Percentiles rank a stretch among this genome's conserved stretches.
Evolutionary conservation across 2,888 invertebrate species (phyloP).

Genomic region (Lasioglossum figueresi): DNA sequence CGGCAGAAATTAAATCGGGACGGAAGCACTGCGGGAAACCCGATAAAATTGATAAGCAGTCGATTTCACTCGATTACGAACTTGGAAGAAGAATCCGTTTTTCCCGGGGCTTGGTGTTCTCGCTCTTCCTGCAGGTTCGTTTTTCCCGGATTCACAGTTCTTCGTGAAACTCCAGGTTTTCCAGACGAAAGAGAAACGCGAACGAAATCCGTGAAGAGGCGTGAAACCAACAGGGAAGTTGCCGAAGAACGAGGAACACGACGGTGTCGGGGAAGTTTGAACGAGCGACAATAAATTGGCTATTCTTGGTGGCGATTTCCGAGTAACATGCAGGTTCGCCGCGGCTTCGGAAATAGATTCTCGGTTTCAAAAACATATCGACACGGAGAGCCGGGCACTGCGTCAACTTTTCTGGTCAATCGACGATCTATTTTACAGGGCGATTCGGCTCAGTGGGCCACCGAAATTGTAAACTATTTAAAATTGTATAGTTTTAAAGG

Average conservation of each 20-base stretch:
- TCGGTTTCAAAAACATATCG: conserved; percentile 20
- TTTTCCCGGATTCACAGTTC: neutral
- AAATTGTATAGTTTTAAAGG: neutral
- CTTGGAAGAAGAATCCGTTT: conserved; percentile 15
- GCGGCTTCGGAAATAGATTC: conserved; percentile 21
- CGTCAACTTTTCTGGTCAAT: neutral
- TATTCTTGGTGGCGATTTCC: conserved; percentile 34
- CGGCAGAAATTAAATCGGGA: conserved; percentile 38
- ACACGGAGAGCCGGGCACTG: neutral
- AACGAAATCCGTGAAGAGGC: neutral
- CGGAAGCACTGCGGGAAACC: neutral
- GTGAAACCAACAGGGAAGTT: neutral
- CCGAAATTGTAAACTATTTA: neutral
- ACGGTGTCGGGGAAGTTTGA: neutral
- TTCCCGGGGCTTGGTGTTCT: neutral
- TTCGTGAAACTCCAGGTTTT: neutral
- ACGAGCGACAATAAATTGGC: conserved; percentile 16
- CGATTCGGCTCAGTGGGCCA: neutral
- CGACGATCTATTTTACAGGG: no score
- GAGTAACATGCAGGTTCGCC: conserved; percentile 8
- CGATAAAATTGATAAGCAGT: conserved; percentile 30
- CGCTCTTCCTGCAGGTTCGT: neutral
- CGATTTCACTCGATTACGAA: conserved; percentile 38
- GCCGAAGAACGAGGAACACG: neutral
- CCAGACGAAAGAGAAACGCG: neutral